Evolutionary conservation across 2,797 vertebrate genomes (phyloP).

Genomic region (Melanotaenia trifasciata): DNA sequence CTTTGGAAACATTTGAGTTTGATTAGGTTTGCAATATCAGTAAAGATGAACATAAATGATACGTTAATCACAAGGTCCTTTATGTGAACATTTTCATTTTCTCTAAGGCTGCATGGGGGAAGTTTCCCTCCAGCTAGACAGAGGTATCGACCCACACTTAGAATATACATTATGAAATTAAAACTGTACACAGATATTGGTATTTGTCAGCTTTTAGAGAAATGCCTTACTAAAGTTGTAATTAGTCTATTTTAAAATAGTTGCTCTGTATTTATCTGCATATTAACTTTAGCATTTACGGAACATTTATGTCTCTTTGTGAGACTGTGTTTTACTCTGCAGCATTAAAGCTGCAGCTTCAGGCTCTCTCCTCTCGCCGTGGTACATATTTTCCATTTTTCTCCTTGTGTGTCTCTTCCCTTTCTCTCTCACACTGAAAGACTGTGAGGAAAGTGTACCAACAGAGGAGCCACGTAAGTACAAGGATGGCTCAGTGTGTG

Average conservation of each 20-base stretch:
- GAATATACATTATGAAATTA: background rate
- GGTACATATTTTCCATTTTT: constrained; percentile 33
- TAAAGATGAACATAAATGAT: too few relatives aligned
- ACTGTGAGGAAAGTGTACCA: constrained; percentile 80
- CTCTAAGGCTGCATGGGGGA: background rate
- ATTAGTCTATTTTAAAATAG: background rate
- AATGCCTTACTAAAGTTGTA: background rate
- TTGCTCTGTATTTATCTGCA: background rate
- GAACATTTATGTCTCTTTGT: constrained; percentile 1
- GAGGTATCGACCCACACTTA: background rate
- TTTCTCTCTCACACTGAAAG: constrained; percentile 72
- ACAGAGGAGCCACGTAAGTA: constrained; percentile 82
- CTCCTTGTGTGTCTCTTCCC: constrained; percentile 26
- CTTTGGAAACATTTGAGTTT: background rate
- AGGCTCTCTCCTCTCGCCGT: constrained; percentile 28
- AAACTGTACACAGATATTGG: background rate
- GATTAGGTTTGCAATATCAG: background rate
- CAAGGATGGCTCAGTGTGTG: constrained; percentile 55
- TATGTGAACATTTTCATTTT: background rate
- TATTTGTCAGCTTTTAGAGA: background rate
- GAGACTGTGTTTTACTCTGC: constrained; percentile 26
- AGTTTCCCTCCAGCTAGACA: background rate
- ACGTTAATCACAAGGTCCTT: background rate
- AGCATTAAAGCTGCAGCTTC: constrained; percentile 8
- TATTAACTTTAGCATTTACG: background rate